Percentiles rank a stretch among this genome's conserved stretches.
phyloP scores from a whole-genome alignment of 2,888 invertebrate genomes.

The Coleophora flavipennella region DNA sequence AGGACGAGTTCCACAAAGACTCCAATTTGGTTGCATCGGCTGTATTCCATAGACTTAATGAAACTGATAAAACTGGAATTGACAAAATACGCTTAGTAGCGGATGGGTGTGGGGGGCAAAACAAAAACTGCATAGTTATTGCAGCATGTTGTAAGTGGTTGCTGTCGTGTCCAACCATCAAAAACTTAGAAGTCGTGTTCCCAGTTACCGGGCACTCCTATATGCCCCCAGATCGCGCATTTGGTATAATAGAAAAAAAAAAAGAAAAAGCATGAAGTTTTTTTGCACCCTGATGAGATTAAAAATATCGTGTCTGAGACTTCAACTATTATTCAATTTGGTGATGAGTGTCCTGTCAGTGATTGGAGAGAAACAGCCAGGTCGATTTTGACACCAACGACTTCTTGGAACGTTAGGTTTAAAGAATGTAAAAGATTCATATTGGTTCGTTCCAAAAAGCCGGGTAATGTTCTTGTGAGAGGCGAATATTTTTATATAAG shows the following conservation, averaged over 20 bases:
- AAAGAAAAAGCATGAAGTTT: neutral
- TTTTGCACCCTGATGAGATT: neutral
- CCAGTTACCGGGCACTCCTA: conserved; percentile 3
- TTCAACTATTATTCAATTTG: neutral
- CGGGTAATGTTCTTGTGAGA: neutral
- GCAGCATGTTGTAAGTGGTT: conserved; percentile 5
- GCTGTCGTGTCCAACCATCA: neutral
- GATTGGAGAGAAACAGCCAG: neutral
- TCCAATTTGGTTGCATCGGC: conserved; percentile 17
- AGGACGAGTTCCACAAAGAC: conserved; percentile 15
- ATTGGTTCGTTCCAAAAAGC: neutral
- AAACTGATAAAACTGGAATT: conserved; percentile 12
- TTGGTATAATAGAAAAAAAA: conserved; percentile 2
- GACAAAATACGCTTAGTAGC: conserved; percentile 12
- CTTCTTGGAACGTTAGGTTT: neutral
- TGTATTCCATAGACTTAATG: conserved; percentile 11
- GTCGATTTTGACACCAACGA: no score
- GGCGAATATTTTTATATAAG: no score
- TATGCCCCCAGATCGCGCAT: conserved; percentile 3
- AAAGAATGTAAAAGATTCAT: neutral
- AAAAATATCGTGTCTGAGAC: neutral
- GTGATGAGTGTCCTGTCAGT: neutral
- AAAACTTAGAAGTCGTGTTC: conserved; percentile 1
- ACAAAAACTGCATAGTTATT: conserved; percentile 10
- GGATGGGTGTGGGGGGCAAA: conserved; percentile 12